Evolutionary conservation across 2,888 invertebrate species (phyloP).

Genomic region (Noctua janthe): DNA sequence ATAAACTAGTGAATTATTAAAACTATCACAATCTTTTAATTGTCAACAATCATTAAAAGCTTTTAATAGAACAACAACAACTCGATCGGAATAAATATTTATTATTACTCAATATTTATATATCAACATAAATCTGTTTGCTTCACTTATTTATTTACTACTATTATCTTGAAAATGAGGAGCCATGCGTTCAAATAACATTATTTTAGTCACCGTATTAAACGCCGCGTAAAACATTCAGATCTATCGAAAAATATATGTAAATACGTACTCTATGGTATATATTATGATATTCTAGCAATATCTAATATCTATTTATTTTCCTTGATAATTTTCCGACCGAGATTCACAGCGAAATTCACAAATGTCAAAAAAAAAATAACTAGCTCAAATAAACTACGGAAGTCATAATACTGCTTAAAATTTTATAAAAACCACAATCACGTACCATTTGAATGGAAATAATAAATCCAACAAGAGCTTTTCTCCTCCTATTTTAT

Average conservation of each 20-base stretch:
- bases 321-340: slow-evolving; percentile 56
- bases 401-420: slow-evolving; percentile 80
- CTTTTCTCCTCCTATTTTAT: slow-evolving; percentile 66
- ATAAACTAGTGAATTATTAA: slow-evolving; percentile 73
- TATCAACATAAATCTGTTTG: slow-evolving; percentile 49
- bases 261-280: slow-evolving; percentile 48
- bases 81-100: slow-evolving; percentile 62
- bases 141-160: slow-evolving; percentile 24
- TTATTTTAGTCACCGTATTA: slow-evolving; percentile 38
- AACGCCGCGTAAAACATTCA: slow-evolving; percentile 53
- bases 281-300: slow-evolving; percentile 34
- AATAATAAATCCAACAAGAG: slow-evolving; percentile 68
- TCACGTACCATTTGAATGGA: slow-evolving; percentile 52
- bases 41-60: slow-evolving; percentile 87
- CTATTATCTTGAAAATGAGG: slow-evolving; percentile 41
- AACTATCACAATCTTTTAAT: slow-evolving; percentile 79
- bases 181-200: slow-evolving; percentile 34
- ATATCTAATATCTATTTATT: slow-evolving; percentile 19
- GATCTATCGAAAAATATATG: slow-evolving; percentile 56
- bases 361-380: slow-evolving; percentile 48
- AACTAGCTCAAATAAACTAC: slow-evolving; percentile 57
- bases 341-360: slow-evolving; percentile 64
- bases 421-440: slow-evolving; percentile 75
- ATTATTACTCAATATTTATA: slow-evolving; percentile 46
- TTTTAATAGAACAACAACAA: slow-evolving; percentile 84